These are phyloP conservation scores for Paralichthys olivaceus DNA, from an alignment of 2,113 vertebrate genomes.

Conservation along the genomic window DNA sequence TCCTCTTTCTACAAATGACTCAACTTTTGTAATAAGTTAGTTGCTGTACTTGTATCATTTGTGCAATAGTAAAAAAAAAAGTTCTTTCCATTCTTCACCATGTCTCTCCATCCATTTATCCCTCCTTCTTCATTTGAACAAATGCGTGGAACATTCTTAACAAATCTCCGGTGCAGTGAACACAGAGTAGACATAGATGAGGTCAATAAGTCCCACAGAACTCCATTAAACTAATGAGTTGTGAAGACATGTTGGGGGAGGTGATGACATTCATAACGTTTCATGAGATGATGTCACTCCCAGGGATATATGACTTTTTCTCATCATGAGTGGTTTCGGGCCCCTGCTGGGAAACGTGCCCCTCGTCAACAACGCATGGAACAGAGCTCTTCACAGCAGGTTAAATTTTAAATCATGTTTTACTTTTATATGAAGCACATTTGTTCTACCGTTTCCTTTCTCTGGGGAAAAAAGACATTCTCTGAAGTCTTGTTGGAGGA, in stretches of 20 bases:
- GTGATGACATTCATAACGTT: conserved; percentile 49
- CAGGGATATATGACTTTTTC: conserved; percentile 25
- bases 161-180: background rate
- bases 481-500: background rate
- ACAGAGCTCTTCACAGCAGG: conserved; percentile 45
- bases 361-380: conserved; percentile 42
- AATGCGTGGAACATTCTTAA: background rate
- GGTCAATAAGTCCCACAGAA: background rate
- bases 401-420: conserved; percentile 36
- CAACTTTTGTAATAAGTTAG: background rate
- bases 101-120: background rate
- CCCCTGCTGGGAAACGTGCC: conserved; percentile 23
- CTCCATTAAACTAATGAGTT: conserved; percentile 6
- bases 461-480: background rate
- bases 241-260: conserved; percentile 8
- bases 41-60: background rate
- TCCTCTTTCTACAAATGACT: background rate
- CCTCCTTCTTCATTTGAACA: background rate
- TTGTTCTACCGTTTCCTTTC: conserved; percentile 1
- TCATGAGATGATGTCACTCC: conserved; percentile 40
- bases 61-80: conserved; percentile 1
- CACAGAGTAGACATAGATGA: background rate
- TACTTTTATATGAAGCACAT: conserved; percentile 51
- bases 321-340: conserved; percentile 22
- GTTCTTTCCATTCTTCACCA: no score